Evolutionary conservation across 2,888 invertebrate species (phyloP).

Genomic region (Synergus japonicus): DNA sequence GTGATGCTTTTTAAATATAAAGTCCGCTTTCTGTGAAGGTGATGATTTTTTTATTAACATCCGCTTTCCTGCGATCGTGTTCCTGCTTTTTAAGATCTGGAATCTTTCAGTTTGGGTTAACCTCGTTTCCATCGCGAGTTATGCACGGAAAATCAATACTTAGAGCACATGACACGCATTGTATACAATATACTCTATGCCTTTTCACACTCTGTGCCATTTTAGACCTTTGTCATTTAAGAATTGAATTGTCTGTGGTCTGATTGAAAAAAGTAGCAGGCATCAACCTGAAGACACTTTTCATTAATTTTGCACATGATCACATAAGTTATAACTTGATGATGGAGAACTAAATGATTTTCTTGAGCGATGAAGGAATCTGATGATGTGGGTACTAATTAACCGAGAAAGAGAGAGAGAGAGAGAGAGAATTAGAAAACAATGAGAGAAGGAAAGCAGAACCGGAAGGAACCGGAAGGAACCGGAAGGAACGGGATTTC

Average conservation of each 20-base stretch:
- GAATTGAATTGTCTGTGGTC: background rate
- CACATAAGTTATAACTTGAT: too few relatives aligned
- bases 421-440: background rate
- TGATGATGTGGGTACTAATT: background rate
- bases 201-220: too few relatives aligned
- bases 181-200: background rate
- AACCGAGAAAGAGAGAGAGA: conserved; percentile 1
- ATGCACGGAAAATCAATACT: conserved; percentile 75
- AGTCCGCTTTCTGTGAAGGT: background rate
- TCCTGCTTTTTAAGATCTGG: background rate
- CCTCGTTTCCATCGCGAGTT: conserved; percentile 67
- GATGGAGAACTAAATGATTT: background rate
- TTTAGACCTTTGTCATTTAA: background rate
- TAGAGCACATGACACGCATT: conserved; percentile 55
- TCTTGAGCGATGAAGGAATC: background rate
- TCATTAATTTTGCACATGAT: too few relatives aligned
- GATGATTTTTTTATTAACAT: background rate
- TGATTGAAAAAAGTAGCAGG: too few relatives aligned
- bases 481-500: conserved; percentile 60
- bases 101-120: conserved; percentile 63
- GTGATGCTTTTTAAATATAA: background rate
- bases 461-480: conserved; percentile 46
- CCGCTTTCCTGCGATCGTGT: background rate
- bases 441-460: conserved; percentile 7
- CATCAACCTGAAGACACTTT: background rate